phyloP scores from a whole-genome alignment of 2,797 vertebrate genomes.

The Sebastes reedi region DNA sequence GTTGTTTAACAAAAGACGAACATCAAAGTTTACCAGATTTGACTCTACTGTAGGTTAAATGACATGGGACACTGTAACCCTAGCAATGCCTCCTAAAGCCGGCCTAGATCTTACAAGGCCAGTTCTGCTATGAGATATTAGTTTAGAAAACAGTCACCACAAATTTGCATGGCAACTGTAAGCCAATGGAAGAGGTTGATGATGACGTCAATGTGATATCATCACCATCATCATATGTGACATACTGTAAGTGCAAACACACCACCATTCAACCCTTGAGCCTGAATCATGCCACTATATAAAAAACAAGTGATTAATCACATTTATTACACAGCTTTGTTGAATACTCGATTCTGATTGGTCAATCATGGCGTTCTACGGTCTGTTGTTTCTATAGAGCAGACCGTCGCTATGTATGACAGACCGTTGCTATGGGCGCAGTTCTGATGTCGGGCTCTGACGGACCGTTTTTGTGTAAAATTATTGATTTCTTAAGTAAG shows the following conservation, averaged over 20 bases:
- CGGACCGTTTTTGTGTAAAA: too few species aligned
- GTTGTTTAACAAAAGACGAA: neutral
- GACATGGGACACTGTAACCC: neutral
- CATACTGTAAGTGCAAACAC: neutral
- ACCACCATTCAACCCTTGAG: neutral
- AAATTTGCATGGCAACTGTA: neutral
- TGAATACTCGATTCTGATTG: too few species aligned
- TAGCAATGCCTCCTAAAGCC: neutral
- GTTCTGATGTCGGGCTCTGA: too few species aligned
- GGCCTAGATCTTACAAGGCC: neutral
- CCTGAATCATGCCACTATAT: too few species aligned
- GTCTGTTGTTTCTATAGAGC: too few species aligned
- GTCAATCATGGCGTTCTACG: too few species aligned
- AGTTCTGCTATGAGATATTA: neutral
- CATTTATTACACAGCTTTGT: too few species aligned
- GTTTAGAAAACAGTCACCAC: neutral
- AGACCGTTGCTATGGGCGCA: too few species aligned
- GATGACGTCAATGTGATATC: neutral
- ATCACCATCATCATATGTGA: fast-evolving
- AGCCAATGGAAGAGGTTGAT: neutral
- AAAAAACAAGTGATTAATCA: neutral
- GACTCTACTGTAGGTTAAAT: neutral
- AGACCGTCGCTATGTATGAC: too few species aligned
- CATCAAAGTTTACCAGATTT: neutral
- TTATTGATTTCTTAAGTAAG: too few species aligned